Conservation (phyloP, 2,888 invertebrate species). For the Crioceris asparagi region DNA sequence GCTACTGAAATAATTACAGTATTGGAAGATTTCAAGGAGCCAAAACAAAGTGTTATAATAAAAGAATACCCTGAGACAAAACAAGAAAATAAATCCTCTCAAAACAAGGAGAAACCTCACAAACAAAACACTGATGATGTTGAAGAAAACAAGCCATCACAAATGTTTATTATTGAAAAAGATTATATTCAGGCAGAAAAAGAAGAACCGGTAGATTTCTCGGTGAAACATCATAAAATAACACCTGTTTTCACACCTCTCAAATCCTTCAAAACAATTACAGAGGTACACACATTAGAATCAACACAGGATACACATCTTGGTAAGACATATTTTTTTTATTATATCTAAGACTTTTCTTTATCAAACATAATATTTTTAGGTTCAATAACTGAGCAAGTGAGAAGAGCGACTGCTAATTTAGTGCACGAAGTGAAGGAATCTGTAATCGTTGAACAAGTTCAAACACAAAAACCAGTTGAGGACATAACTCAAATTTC, state of each 20-base stretch:
- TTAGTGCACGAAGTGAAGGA: conserved; percentile 25
- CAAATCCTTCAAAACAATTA: conserved; percentile 23
- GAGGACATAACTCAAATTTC: conserved; percentile 19
- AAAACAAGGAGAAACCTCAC: conserved; percentile 33
- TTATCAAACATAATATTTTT: conserved; percentile 17
- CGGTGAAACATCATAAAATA: too few species aligned
- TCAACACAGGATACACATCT: conserved; percentile 25
- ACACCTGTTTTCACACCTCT: too few species aligned
- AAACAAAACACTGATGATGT: conserved; percentile 5
- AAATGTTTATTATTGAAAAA: too few species aligned
- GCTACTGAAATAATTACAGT: conserved; percentile 30
- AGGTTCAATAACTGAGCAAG: conserved; percentile 19
- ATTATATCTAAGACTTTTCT: background rate
- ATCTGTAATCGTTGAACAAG: conserved; percentile 25
- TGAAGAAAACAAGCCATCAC: conserved; percentile 27
- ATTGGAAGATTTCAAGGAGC: conserved; percentile 26
- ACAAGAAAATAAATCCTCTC: conserved; percentile 5
- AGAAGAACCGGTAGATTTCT: conserved; percentile 1
- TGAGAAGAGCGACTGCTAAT: conserved; percentile 20
- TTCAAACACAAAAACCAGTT: conserved; percentile 27
- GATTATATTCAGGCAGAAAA: too few species aligned
- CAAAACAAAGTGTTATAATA: conserved; percentile 22
- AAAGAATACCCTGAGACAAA: background rate
- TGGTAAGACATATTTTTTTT: conserved; percentile 25
- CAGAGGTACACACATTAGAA: conserved; percentile 30